Evolutionary conservation across 2,888 invertebrate genomes (phyloP), one percentile per base, ranked within the genome.

Genomic region (Ischnura elegans): DNA sequence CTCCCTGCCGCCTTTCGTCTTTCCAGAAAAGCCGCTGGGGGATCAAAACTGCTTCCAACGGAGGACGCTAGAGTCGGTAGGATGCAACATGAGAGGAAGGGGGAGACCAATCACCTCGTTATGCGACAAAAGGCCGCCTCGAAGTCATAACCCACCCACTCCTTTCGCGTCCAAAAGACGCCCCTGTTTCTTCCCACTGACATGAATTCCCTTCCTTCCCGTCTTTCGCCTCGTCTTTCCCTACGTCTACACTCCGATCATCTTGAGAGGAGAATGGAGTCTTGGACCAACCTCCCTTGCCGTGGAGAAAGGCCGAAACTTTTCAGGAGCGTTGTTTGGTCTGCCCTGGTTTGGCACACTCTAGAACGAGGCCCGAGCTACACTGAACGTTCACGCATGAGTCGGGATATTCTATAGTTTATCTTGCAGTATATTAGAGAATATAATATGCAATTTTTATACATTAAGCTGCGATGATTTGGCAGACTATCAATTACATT

Each of bases 91-190:
- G 36, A 43, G 61, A 61, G 61, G 43, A n/a, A 61, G 61, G 51
- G 43, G 25, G 90, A 29, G 66, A 90, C 90, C 90, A 90, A 90
- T 90, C 90, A 61, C 90, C 61, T 90, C 90, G 61, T 90, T 90
- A 90, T 66, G 61, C 45, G 43, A 46, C 86, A n/a, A 86, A 51
- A 46, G 86, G 45, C 90, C 25, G 42, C 43, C 90, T 45, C 90
- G n/a, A 90, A 66, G 8, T 36, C 13, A 21, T 36, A 51, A 61
- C 90, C 55, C 51, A 55, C 25, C 87, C 10, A 36, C n/a, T 61
- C 29, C 55, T 5, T 4, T 42, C 87, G 25, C 16, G 42, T 43
- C 51, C 55, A 29, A 8, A 2, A 42, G 43, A 5, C 86, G 85
- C 43, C 76, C 85, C 85, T n/a, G n/a, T n/a, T 43, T 42, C 36